Base-by-base conservation (phyloP, 1,140 invertebrate species). In the Drosophila nigromelanica region DNA sequence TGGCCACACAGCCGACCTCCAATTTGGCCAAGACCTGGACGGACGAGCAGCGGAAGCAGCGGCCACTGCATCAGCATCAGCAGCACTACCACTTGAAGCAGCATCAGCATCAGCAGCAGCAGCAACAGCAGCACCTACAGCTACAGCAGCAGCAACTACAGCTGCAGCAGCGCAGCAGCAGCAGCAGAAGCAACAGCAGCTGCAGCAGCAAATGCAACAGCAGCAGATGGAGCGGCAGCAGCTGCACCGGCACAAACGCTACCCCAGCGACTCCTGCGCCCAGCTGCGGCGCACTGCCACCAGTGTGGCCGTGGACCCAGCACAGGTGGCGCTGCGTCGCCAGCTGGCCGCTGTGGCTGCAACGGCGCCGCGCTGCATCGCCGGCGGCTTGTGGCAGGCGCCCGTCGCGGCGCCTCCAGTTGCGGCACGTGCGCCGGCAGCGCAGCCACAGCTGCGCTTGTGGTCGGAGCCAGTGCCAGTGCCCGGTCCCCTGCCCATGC, bases 291-390 rank as follows among this genome's bases (percentile, higher is more conserved):
- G 24, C 14, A 14, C 4, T 50, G 21, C 27, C 8, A 6, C 5
- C 30, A 37, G 27, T 33, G 15, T 50, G n/a, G 21, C 3, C 39
- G 14, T 35, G 27, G 21, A 50, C 39, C 37, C 55, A 3, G 42
- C 45, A 4, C 45, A 56, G 4, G 42, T 64, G 14, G 42, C 58
- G 0, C 12, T 78, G 18, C 59, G 45, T 3, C 48, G 73, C 1
- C 77, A 86, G 43, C 14, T 76, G 27, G 80, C 76, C 1, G 80
- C 81, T 4, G 56, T 80, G 40, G 73, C 56, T 11, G 78, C 72
- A 7, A 64, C 78, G 2, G 81, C 74, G 1, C 52, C 60, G 3
- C 64, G 42, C 15, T 54, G 54, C n/a, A 47, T 18, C n/a, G 60
- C n/a, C 11, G 24, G 27, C 0, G 50, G 59, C 1, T 3, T 70